Percentiles rank a stretch among this genome's conserved stretches.
Conservation (phyloP, 2,113 vertebrate genomes). For the Meles meles region DNA sequence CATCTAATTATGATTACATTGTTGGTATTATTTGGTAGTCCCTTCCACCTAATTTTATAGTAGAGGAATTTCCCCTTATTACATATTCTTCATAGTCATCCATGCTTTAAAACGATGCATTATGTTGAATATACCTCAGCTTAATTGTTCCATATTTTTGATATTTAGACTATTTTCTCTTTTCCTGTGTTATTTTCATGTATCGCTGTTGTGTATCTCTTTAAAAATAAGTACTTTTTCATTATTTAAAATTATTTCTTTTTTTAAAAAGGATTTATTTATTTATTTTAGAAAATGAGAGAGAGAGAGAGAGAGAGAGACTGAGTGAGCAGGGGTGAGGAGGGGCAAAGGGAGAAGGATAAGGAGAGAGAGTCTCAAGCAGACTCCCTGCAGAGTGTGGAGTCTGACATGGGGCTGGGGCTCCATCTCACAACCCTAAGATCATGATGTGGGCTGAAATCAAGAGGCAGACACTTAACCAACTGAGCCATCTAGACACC, state of each 20-base stretch:
- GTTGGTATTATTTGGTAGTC: not conserved
- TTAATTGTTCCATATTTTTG: not conserved
- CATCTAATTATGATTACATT: not conserved
- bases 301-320: not conserved
- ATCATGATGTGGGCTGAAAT: not conserved
- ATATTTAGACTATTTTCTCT: not conserved
- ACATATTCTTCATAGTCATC: not conserved
- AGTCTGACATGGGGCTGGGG: not conserved
- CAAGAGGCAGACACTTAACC: not conserved
- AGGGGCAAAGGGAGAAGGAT: not conserved
- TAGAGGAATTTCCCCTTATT: not conserved
- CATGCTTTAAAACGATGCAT: not conserved
- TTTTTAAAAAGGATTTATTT: not conserved
- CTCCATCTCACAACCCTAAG: not conserved
- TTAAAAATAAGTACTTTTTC: not conserved
- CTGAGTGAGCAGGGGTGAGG: not conserved
- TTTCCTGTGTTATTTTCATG: not conserved
- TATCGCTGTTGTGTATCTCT: not conserved
- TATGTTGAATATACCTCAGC: not conserved
- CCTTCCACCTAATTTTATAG: not conserved
- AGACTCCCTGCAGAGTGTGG: not conserved
- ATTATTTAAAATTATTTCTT: slow-evolving; percentile 9
- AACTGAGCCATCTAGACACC: not conserved
- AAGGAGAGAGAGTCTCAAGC: not conserved
- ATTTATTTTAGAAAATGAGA: not conserved